Evolutionary conservation across 2,888 invertebrate species (phyloP).

Genomic region (Belgica antarctica): DNA sequence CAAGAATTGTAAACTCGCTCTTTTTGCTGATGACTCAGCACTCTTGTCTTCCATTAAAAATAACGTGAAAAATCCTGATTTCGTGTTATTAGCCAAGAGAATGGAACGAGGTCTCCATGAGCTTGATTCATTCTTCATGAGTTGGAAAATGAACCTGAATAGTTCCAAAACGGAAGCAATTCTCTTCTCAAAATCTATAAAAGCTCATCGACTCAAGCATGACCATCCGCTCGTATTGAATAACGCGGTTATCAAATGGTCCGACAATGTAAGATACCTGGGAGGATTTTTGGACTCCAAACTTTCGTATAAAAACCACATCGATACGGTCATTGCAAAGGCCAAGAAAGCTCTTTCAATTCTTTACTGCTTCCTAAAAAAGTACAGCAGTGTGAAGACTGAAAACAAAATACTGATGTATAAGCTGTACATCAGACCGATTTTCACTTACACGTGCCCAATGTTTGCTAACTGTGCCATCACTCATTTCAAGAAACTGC

Average conservation of each 20-base stretch:
- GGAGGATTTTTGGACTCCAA: not conserved
- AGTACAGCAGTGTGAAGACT: no score
- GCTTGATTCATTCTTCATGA: no score
- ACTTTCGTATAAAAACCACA: not conserved
- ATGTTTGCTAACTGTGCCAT: not conserved
- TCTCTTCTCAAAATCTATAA: not conserved
- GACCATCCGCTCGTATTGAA: not conserved
- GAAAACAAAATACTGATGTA: not conserved
- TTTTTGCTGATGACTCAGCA: constrained; percentile 46
- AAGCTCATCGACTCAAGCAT: not conserved
- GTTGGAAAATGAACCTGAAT: not conserved
- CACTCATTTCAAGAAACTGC: not conserved
- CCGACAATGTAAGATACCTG: not conserved
- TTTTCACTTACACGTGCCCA: not conserved
- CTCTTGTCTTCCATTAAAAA: no score
- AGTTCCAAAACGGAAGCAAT: not conserved
- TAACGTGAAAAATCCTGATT: constrained; percentile 8
- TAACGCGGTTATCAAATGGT: not conserved
- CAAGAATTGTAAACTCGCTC: constrained; percentile 42
- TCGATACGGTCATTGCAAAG: not conserved
- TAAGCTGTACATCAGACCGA: not conserved
- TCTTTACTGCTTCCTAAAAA: not conserved
- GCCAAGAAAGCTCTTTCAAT: not conserved
- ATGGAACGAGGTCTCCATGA: no score
- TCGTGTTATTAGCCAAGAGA: no score